Base-by-base conservation (phyloP, 2,888 invertebrate species). In the Phasia obesa region DNA sequence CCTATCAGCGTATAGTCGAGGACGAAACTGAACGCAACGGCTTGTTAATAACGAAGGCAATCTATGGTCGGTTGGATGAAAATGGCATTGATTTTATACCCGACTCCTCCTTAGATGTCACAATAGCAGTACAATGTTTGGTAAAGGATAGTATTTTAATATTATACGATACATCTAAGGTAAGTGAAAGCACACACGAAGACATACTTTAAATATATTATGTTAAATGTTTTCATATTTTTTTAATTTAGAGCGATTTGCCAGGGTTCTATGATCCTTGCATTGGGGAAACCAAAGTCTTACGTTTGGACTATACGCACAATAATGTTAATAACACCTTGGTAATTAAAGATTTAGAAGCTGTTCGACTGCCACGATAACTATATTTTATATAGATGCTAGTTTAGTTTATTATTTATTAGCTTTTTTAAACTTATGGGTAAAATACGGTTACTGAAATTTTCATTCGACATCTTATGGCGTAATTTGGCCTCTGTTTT, bases 261-360 rank as follows among this genome's bases (percentile, higher is more conserved):
- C 97, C 99, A 13, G 99, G 99, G 35, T 99, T 99, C 92, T 99
- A 96, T 92, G 99, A 99, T 92, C 98, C 98, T 0, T 97, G 97
- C 86, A 94, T 96, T 69, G 98, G 98, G 0, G 98, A 99, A 87
- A 95, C 97, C 35, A 99, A 99, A 91, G 94, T 94, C 87, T 92
- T 99, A 25, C 94, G 95, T 69, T 94, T 99, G 85, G 94, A 96
- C 87, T 99, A 99, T 92, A 94, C 94, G 89, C 98, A 95, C 92
- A 95, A 95, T 87, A 94, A 94, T 88, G 94, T 94, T 89, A 92
- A 94, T n/a, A 96, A 98, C 89, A 94, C 95, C 88, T 95, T 96
- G 87, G 94, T 95, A 49, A 92, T 98, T 71, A 92, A 93, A 82
- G 99, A 99, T 90, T 94, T 93, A 57, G 96, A 98, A 88, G 93